Percentiles rank a stretch among this genome's conserved stretches.
Evolutionary conservation across 2,113 vertebrate genomes (phyloP).

Genomic region (Myotis brandtii): DNA sequence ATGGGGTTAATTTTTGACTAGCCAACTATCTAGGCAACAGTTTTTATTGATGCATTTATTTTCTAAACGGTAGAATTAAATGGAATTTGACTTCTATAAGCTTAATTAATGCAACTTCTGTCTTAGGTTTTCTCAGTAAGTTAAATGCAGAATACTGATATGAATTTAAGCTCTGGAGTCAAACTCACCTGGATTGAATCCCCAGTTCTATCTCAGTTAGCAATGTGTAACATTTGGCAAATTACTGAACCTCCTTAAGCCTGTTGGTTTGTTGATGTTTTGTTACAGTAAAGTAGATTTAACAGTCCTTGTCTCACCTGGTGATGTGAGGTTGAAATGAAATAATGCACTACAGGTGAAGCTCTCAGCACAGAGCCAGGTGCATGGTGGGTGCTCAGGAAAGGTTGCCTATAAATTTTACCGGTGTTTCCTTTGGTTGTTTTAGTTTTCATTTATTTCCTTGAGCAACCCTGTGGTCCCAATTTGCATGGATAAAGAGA

Average conservation of each 20-base stretch:
- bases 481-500: background rate
- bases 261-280: background rate
- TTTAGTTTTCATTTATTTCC: background rate
- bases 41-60: too few relatives aligned
- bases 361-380: background rate
- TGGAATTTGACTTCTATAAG: too few relatives aligned
- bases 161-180: background rate
- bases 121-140: too few relatives aligned
- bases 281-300: too few relatives aligned
- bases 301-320: background rate
- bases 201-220: background rate
- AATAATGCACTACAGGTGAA: background rate
- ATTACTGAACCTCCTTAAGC: background rate
- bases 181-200: background rate
- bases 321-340: background rate
- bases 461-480: background rate
- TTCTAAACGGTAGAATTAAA: too few relatives aligned
- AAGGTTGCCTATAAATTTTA: background rate
- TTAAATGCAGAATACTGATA: background rate
- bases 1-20: too few relatives aligned
- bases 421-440: background rate
- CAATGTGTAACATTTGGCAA: background rate
- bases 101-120: too few relatives aligned
- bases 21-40: too few relatives aligned
- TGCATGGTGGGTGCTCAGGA: rapidly evolving